Base-by-base conservation (phyloP, 2,113 vertebrate species). In the Triplophysa rosa region DNA sequence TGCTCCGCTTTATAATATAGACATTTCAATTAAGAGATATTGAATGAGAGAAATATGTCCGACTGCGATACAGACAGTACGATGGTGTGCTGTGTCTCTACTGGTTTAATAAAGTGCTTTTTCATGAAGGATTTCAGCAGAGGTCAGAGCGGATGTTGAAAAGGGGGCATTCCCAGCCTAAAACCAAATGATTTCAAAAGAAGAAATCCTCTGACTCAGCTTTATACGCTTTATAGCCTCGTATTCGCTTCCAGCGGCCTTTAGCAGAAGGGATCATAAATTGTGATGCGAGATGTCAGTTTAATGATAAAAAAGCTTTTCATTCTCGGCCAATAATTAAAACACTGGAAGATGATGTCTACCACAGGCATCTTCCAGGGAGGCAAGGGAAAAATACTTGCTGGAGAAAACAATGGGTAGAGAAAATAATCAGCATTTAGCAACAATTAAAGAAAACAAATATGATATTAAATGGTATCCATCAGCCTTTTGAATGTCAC, bases 231-330 rank as follows among this genome's bases (percentile, higher is more conserved):
- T 69, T 52, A 29, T 33, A 71, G 54, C n/a, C 26, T n/a, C 37
- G 49, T 56, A 52, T 71, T 56, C 0, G 10, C 49, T 56, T 71
- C 49, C 6, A 12, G 68, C 19, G 3, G 68, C 68, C 68, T 56
- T 26, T 71, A 52, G 68, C 49, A 21, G 52, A 56, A 56, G 10
- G 9, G 56, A 37, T 71, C 49, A 8, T 70, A 54, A 33, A 37
- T 71, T 56, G 49, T 37, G n/a, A 56, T 58, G 49, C 1, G 21
- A 68, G 14, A 68, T 69, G 67, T 33, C 67, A 33, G 67, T 69
- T 69, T 54, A 69, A 54, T 69, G 16, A 49, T 68, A 49, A n/a
- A 71, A 70, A 71, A 56, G 52, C 68, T 71, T 71, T 26, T 54
- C 9, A 19, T 29, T 7, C 17, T 37, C 29, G 10, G 68, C n/a